Base-by-base conservation (phyloP, 2,797 vertebrate genomes). In the Gymnothorax reevesii region DNA sequence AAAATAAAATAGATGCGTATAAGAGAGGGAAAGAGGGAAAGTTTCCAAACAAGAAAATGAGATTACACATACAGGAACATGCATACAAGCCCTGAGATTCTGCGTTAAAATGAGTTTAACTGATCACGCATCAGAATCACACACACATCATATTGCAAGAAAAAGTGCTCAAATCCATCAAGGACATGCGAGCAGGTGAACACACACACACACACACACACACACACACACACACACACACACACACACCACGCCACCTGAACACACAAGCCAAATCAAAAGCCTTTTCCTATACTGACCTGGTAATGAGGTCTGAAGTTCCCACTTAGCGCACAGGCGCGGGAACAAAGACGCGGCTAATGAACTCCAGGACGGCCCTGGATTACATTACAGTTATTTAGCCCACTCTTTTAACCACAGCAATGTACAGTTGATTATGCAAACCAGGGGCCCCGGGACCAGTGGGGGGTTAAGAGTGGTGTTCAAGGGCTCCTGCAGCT, bases 341-440 rank as follows among this genome's bases (percentile, higher is more conserved):
- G 87, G 92, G 90, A 91, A 93, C 91, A 93, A 93, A 93, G 92
- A 77, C 88, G 57, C 73, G 83, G 88, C 88, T 92, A 93, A 92
- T 90, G 88, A 88, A 87, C 89, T 87, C 86, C 54, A 27, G 86
- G 75, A 57, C 60, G 75, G 85, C 86, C 69, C 91, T 91, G 94
- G 33, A 42, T 42, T 42, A 42, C 33, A 42, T 42, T 42, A 42
- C 33, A 42, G 33, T 42, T 42, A 42, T 42, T 42, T 42, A 42
- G 33, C 33, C 33, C 33, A 42, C 33, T 42, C 33, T 42, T 42
- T 42, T 42, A 42, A 42, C 33, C 33, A 42, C 33, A 42, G 33
- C 33, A 42, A 42, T 42, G 33, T 42, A 42, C 33, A 42, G 33
- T 42, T 42, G 33, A 1, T 42, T 42, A 42, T 42, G 33, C 33